Conservation (phyloP, 2,797 vertebrate species). For the Periparus ater region DNA sequence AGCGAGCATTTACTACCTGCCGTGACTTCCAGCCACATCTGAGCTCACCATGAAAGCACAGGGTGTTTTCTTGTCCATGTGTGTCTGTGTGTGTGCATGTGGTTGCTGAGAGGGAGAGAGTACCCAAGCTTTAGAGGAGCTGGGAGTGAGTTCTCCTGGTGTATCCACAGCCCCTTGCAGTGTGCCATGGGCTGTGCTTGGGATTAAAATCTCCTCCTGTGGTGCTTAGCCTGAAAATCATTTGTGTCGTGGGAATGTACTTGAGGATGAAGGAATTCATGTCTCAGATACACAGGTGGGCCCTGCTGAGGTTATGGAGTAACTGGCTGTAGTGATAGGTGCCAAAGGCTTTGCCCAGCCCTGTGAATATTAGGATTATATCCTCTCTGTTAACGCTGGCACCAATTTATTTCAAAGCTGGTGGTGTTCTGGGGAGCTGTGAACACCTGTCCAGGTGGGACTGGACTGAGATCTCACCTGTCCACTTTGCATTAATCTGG, state of each 20-base stretch:
- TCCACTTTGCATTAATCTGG: background rate
- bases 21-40: constrained; percentile 13
- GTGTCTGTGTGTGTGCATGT: background rate
- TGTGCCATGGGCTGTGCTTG: fast-evolving
- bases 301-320: background rate
- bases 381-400: background rate
- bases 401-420: background rate
- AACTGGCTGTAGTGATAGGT: background rate
- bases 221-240: background rate
- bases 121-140: background rate
- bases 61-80: background rate
- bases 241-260: background rate
- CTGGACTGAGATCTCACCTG: background rate
- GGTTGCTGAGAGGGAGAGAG: background rate
- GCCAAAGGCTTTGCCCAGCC: background rate
- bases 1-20: constrained; percentile 54
- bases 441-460: background rate
- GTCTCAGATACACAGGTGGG: background rate
- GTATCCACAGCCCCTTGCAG: background rate
- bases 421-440: background rate
- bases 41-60: background rate
- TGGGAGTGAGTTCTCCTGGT: fast-evolving
- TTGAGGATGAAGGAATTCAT: background rate
- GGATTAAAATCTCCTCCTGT: background rate
- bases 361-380: background rate